Conservation (phyloP, 2,797 vertebrate genomes). For the Bovichtus diacanthus region DNA sequence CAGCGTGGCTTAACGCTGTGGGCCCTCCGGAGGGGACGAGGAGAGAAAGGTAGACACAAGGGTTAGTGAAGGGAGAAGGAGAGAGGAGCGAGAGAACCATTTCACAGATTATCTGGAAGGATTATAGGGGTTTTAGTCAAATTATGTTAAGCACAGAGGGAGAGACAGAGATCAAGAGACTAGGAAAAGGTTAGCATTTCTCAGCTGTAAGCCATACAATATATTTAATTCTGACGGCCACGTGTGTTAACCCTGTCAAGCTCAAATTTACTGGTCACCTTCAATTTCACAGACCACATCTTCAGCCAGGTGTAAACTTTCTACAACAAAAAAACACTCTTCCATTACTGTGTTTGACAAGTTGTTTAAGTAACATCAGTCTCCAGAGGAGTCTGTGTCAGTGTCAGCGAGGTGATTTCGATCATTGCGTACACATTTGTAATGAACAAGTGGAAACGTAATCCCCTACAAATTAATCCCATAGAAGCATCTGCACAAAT, state of each 20-base stretch:
- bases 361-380: not conserved
- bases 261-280: constrained; percentile 4
- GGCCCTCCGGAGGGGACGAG: constrained; percentile 64
- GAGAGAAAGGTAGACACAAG: constrained; percentile 82
- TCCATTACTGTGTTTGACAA: not conserved
- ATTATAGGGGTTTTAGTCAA: constrained; percentile 89
- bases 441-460: constrained; percentile 49
- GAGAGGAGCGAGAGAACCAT: constrained; percentile 83
- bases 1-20: constrained; percentile 66
- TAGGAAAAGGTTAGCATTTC: constrained; percentile 84
- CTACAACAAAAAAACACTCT: not conserved
- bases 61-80: constrained; percentile 78
- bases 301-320: not conserved
- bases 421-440: constrained; percentile 45
- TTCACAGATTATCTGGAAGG: constrained; percentile 88
- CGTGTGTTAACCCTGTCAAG: constrained; percentile 29
- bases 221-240: constrained; percentile 84
- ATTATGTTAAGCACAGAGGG: constrained; percentile 87
- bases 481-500: constrained; percentile 58
- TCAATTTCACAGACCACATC: constrained; percentile 12
- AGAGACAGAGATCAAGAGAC: constrained; percentile 86
- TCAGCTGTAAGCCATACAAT: constrained; percentile 87
- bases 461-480: constrained; percentile 70
- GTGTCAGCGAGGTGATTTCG: constrained; percentile 1
- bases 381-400: not conserved